Base-by-base conservation (phyloP, 1,140 invertebrate species). In the Callitettix versicolor region DNA sequence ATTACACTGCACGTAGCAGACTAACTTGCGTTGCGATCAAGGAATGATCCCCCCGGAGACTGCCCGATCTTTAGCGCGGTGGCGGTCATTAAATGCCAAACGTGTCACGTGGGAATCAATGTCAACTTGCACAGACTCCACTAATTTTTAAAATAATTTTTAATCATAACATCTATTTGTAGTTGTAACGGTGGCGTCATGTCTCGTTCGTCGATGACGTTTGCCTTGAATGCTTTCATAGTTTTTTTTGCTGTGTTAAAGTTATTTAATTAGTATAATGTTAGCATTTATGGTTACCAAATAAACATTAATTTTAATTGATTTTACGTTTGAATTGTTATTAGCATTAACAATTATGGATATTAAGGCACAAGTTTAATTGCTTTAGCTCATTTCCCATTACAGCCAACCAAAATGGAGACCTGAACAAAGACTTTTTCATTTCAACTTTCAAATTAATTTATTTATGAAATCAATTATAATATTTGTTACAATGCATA, bases 101-200 rank as follows among this genome's bases (percentile, higher is more conserved):
- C 62, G 53, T 66, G 65, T 66, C 64, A 67, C 66, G 65, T 65
- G 63, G 57, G 59, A 56, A 58, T 60, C 46, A 48, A 55, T 59
- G 50, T 57, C 61, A 56, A 40, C 59, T 51, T 55, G n/a, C n/a
- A 51, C 48, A 24, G 47, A 15, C 20, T 41, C 22, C 50, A 34
- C 40, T 46, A 51, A 51, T 57, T 57, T 46, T 55, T 21, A 48
- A 55, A 55, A 36, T 55, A 33, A 46, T 49, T 36, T 34, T 48
- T 34, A 55, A 55, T 49, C 54, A 18, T 18, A 17, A 38, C 44
- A 38, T 33, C 30, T 46, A 55, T 34, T 51, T 49, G 54, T 43
- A 34, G 40, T 47, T 17, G 33, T 18, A 15, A n/a, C 36, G 58
- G 53, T 63, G 60, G 61, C 63, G 63, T 62, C 63, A 63, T 57